A percentile compares a stretch with the other conserved stretches of the same genome.
Conservation (phyloP, 2,113 vertebrate species). For the Clinocottus analis region DNA sequence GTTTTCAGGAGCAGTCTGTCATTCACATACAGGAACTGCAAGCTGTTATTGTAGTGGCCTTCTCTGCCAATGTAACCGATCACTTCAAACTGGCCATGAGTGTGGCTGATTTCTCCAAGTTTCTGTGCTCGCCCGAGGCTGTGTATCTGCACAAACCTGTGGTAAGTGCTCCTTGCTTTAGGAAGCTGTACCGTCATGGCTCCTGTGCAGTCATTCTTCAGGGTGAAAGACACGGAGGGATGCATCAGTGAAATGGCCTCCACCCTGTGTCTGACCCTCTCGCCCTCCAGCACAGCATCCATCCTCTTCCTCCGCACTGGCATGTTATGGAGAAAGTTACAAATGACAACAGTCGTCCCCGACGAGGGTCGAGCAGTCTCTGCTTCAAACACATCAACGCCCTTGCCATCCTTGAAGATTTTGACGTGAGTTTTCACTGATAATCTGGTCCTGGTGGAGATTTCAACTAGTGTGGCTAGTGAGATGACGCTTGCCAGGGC, state of each 20-base stretch:
- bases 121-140: conserved; percentile 87
- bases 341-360: conserved; percentile 90
- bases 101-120: conserved; percentile 86
- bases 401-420: conserved; percentile 88
- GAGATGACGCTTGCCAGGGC: conserved; percentile 91
- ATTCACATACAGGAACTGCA: conserved; percentile 95
- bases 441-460: conserved; percentile 87
- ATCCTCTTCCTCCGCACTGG: conserved; percentile 92
- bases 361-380: conserved; percentile 86
- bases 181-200: conserved; percentile 91
- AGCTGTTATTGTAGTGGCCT: conserved; percentile 93
- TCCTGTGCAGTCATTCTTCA: conserved; percentile 90
- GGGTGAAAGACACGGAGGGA: conserved; percentile 91
- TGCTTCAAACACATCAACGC: conserved; percentile 84
- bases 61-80: conserved; percentile 89
- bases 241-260: conserved; percentile 93
- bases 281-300: conserved; percentile 88
- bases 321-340: conserved; percentile 92
- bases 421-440: conserved; percentile 88
- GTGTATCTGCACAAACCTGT: conserved; percentile 95
- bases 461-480: conserved; percentile 89
- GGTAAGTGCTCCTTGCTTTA: conserved; percentile 88
- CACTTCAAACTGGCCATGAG: conserved; percentile 85
- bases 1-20: conserved; percentile 92
- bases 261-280: conserved; percentile 89